Evolutionary conservation across 2,797 vertebrate genomes (phyloP), one percentile per base, ranked within the genome.

Genomic region (Oryzias dopingdopingensis): DNA sequence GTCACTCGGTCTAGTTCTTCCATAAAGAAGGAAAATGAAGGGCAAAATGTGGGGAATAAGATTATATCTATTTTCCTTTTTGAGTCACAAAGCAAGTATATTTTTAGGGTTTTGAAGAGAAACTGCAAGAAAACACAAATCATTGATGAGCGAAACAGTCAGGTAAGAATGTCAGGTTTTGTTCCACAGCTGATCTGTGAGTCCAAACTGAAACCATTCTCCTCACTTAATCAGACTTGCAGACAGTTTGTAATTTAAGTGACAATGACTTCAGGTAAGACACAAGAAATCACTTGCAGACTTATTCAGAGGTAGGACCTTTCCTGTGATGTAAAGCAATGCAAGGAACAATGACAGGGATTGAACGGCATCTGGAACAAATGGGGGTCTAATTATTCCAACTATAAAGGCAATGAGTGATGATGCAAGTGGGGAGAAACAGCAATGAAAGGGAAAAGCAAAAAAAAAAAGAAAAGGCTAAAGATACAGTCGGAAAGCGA

Each of bases 341-440:
- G 88, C 77, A 88, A 88, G 76, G 67, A 77, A 84, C 73, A 79
- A 76, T 66, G 47, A 64, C 59, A 61, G 44, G 59, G 57, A 70
- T 65, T 46, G 57, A 12, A 47, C 58, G 66, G 76, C 71, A 57
- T 18, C 53, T 50, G 53, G 55, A 68, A 70, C 55, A 72, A 61
- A 56, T 24, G 29, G 49, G 24, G 32, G 32, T 42, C 72, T 72
- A 78, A 87, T 85, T 75, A 79, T 61, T 63, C 66, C 59, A 44
- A 51, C 70, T 58, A 73, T 57, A 77, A 62, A 71, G 62, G 59
- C 62, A 76, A 42, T 69, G 59, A 72, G 49, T 43, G 62, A 50
- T 90, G 90, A 92, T 86, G 90, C 86, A 92, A 92, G 77, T 15
- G 45, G 66, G 71, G n/a, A 76, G 86, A 89, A 90, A 89, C 79